Evolutionary conservation across 2,888 invertebrate genomes (phyloP).

Genomic region (Cheilosia vernalis): DNA sequence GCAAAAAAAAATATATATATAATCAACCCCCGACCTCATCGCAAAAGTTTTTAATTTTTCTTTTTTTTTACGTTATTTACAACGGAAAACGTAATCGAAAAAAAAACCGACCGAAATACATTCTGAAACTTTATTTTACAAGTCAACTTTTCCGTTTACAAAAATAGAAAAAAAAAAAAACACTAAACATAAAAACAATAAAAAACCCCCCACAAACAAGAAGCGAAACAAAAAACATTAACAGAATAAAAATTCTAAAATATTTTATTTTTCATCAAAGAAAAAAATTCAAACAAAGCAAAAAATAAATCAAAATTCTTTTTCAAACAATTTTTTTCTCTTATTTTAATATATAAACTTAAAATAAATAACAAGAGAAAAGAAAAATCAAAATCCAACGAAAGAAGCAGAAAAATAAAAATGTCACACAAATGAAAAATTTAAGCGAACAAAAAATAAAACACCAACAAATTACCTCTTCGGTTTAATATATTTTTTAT

Average conservation of each 20-base stretch:
- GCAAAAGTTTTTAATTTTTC: slow-evolving; percentile 21
- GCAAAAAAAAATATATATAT: slow-evolving; percentile 15
- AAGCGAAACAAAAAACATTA: slow-evolving; percentile 5
- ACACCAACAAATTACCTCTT: slow-evolving; percentile 46
- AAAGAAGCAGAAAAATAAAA: slow-evolving; percentile 40
- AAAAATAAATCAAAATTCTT: slow-evolving; percentile 32
- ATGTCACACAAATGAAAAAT: slow-evolving; percentile 47
- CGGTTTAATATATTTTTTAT: slow-evolving; percentile 50
- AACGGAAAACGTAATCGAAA: neutral
- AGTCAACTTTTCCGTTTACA: neutral
- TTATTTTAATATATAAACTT: slow-evolving; percentile 16
- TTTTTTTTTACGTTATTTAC: neutral
- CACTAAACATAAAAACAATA: slow-evolving; percentile 4
- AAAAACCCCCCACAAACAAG: neutral
- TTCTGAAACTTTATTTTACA: neutral
- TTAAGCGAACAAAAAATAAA: slow-evolving; percentile 25
- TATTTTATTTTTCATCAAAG: neutral
- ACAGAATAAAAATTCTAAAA: slow-evolving; percentile 5
- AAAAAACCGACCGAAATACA: neutral
- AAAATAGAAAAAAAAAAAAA: slow-evolving; percentile 20
- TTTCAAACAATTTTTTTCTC: slow-evolving; percentile 16
- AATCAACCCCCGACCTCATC: slow-evolving; percentile 46
- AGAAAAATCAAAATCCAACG: slow-evolving; percentile 46
- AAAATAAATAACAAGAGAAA: slow-evolving; percentile 32
- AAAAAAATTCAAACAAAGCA: slow-evolving; percentile 1